A percentile compares a stretch with the other conserved stretches of the same genome.
These are phyloP conservation scores for Drosophila ficusphila DNA, from an alignment of 1,140 invertebrate species.

Conservation along the genomic window DNA sequence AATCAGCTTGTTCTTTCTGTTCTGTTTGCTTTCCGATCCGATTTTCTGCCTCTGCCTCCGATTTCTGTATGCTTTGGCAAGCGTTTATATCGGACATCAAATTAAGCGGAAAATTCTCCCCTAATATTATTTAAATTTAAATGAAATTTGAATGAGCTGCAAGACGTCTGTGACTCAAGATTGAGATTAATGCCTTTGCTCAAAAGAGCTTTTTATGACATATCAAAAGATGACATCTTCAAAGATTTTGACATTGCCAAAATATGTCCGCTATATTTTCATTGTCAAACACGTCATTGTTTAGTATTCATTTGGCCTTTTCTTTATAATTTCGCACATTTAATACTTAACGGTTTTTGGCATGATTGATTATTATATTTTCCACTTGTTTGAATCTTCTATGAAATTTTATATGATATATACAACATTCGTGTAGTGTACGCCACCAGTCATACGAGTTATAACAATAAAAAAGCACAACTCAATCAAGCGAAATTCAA, in stretches of 20 bases:
- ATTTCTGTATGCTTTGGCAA: conserved; percentile 13
- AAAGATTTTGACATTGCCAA: background rate
- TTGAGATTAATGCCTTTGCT: background rate
- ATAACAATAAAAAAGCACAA: conserved; percentile 48
- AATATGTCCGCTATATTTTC: conserved; percentile 22
- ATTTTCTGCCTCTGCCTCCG: conserved; percentile 12
- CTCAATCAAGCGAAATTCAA: conserved; percentile 74
- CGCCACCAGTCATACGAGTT: conserved; percentile 18
- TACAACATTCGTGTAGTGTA: background rate
- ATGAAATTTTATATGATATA: too few species aligned
- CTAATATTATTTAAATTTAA: conserved; percentile 12
- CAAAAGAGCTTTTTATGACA: background rate
- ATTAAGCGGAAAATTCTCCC: conserved; percentile 21
- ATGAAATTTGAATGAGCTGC: conserved; percentile 38
- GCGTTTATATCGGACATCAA: conserved; percentile 6
- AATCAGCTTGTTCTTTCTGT: conserved; percentile 62
- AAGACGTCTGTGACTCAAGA: conserved; percentile 8
- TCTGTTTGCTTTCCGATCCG: conserved; percentile 8
- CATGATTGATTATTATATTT: too few species aligned
- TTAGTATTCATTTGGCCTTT: background rate
- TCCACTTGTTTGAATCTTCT: too few species aligned
- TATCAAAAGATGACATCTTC: conserved; percentile 12
- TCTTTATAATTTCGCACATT: background rate
- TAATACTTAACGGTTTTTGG: background rate
- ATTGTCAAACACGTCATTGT: conserved; percentile 7